Percentiles rank a stretch among this genome's conserved stretches.
Conservation (phyloP, 35 echinoderm and acorn worm genomes). For the Apostichopus japonicus region DNA sequence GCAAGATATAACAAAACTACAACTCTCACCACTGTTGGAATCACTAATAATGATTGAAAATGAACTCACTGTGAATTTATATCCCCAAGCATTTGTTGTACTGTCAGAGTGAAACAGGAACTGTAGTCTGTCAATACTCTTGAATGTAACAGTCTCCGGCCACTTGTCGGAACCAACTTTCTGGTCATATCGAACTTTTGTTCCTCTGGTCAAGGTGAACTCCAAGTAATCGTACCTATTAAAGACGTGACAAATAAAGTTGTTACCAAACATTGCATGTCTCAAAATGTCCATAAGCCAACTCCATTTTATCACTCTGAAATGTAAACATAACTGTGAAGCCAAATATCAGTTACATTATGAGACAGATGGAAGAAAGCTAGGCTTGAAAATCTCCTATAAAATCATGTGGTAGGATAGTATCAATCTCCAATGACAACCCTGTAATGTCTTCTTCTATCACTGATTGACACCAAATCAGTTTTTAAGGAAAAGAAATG, state of each 20-base stretch:
- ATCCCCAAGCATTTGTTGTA: constrained; percentile 97
- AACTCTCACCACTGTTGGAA: too few species aligned
- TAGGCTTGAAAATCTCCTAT: background rate
- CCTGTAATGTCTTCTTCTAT: background rate
- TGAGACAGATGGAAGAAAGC: background rate
- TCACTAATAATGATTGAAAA: too few species aligned
- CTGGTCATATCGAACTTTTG: constrained; percentile 88
- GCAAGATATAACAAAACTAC: too few species aligned
- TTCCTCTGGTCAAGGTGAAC: constrained; percentile 88
- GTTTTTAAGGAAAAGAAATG: too few species aligned
- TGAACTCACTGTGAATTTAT: constrained; percentile 89
- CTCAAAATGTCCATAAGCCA: too few species aligned
- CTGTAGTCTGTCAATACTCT: constrained; percentile 80
- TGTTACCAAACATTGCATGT: background rate
- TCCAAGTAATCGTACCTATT: constrained; percentile 93
- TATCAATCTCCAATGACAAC: background rate
- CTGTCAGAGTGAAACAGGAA: constrained; percentile 97
- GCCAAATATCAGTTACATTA: too few species aligned
- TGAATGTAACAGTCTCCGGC: constrained; percentile 80
- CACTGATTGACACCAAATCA: too few species aligned
- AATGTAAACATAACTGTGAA: background rate
- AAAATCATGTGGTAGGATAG: background rate
- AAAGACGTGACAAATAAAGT: too few species aligned
- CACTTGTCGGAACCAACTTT: constrained; percentile 92
- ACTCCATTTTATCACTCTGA: background rate